Evolutionary conservation across 2,888 invertebrate genomes (phyloP).

Genomic region (Tetanocera ferruginea): DNA sequence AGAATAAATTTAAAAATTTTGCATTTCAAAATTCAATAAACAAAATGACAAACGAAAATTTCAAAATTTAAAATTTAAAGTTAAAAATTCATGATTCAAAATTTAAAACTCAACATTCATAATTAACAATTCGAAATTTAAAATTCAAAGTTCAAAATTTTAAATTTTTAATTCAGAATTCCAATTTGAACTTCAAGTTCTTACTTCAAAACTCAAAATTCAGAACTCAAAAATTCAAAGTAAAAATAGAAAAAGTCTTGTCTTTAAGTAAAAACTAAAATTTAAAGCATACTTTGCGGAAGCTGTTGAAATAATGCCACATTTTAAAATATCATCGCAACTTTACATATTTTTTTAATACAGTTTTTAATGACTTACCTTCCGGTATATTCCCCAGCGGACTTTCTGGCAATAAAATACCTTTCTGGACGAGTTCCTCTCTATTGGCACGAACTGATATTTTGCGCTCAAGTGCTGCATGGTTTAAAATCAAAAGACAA

Average conservation of each 20-base stretch:
- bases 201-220: too few relatives aligned
- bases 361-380: constrained; percentile 73
- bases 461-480: constrained; percentile 93
- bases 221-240: too few relatives aligned
- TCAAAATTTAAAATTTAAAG: too few relatives aligned
- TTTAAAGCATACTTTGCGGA: not conserved
- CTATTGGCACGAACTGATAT: constrained; percentile 98
- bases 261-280: not conserved
- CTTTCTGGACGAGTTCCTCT: constrained; percentile 97
- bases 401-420: constrained; percentile 92
- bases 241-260: not conserved
- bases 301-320: too few relatives aligned
- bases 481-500: not conserved
- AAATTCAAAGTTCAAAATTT: not conserved
- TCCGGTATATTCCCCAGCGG: constrained; percentile 87
- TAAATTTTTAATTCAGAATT: not conserved
- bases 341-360: too few relatives aligned
- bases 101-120: not conserved
- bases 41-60: too few relatives aligned
- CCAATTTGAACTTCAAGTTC: not conserved
- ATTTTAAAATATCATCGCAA: too few relatives aligned
- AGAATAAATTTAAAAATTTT: too few relatives aligned
- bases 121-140: not conserved
- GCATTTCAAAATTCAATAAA: too few relatives aligned
- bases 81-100: too few relatives aligned